These are phyloP conservation scores for Saturnia pavonia DNA, from an alignment of 2,888 invertebrate species.

Conservation along the genomic window DNA sequence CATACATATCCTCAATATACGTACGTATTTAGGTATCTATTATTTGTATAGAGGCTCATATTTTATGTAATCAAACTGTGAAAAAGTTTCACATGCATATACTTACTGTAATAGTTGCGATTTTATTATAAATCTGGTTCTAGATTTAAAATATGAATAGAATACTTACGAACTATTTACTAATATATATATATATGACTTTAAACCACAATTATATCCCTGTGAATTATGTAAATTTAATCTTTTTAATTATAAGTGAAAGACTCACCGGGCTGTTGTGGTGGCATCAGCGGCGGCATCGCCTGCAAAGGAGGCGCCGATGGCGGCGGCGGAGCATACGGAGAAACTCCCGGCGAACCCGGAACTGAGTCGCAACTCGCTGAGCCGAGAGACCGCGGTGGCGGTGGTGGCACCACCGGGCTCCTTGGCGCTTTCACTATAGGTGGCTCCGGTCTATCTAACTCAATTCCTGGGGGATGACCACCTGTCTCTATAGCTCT, in stretches of 20 bases:
- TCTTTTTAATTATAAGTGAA: neutral
- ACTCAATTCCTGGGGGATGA: conserved; percentile 64
- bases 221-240: neutral
- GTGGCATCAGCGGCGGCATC: conserved; percentile 76
- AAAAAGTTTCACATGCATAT: neutral
- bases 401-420: conserved; percentile 60
- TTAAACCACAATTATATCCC: neutral
- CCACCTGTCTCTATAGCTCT: conserved; percentile 69
- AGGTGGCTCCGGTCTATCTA: conserved; percentile 74
- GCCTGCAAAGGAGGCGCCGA: conserved; percentile 82
- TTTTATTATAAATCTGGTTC: neutral
- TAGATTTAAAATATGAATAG: neutral
- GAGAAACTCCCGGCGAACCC: conserved; percentile 70
- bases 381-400: conserved; percentile 63
- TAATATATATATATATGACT: no score
- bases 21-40: neutral
- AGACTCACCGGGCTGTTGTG: conserved; percentile 73
- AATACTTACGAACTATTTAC: neutral
- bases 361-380: conserved; percentile 71
- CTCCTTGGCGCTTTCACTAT: conserved; percentile 72
- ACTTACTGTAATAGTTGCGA: neutral
- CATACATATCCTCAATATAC: neutral
- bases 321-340: conserved; percentile 71
- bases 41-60: neutral
- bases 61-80: neutral